Conservation (phyloP, 1,140 invertebrate genomes). For the Ooceraea biroi region DNA sequence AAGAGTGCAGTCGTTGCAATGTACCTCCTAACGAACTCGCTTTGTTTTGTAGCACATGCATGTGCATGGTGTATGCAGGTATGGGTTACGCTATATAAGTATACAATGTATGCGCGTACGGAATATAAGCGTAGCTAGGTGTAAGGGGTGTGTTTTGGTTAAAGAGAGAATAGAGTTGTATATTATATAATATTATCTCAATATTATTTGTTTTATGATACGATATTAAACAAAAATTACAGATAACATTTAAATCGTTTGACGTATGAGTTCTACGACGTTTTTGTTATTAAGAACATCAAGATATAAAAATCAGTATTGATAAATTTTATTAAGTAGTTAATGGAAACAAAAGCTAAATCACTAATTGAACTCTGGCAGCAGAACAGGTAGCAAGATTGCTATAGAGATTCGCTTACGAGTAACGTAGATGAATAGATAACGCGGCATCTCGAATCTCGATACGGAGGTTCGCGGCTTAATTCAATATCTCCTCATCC, state of each 20-base stretch:
- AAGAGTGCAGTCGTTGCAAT: constrained; percentile 84
- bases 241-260: not conserved
- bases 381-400: not conserved
- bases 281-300: not conserved
- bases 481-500: constrained; percentile 9
- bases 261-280: too few species aligned
- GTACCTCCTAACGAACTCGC: constrained; percentile 86
- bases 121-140: constrained; percentile 74
- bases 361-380: not conserved
- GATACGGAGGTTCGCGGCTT: constrained; percentile 57
- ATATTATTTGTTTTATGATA: not conserved
- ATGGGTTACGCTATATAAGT: constrained; percentile 72
- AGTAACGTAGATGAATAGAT: constrained; percentile 7
- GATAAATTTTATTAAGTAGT: not conserved
- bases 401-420: not conserved
- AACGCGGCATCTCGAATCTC: constrained; percentile 64
- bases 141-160: constrained; percentile 80
- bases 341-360: not conserved
- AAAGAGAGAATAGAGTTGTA: constrained; percentile 17
- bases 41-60: constrained; percentile 84
- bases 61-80: constrained; percentile 79
- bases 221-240: not conserved
- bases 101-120: constrained; percentile 78
- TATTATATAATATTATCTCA: not conserved
- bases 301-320: not conserved